Evolutionary conservation across 2,888 invertebrate species (phyloP).

Genomic region (Eudasyphora cyanicolor): DNA sequence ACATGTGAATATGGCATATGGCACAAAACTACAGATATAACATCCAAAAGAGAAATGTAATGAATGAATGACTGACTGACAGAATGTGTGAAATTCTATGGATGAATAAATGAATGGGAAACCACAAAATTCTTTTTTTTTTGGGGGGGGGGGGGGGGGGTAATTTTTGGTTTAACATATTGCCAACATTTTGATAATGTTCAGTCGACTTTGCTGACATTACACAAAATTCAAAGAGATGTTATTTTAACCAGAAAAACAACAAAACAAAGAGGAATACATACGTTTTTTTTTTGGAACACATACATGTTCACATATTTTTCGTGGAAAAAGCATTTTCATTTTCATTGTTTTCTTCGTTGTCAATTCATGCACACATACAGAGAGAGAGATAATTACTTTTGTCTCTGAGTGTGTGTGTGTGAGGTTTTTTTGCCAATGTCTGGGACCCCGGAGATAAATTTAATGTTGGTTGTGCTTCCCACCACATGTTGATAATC

Average conservation of each 20-base stretch:
- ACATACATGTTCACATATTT: background rate
- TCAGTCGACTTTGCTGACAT: background rate
- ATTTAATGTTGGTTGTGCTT: conserved; percentile 38
- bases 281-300: background rate
- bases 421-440: background rate
- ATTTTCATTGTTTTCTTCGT: background rate
- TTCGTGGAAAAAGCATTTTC: background rate
- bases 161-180: background rate
- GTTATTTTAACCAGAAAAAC: conserved; percentile 7
- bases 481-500: conserved; percentile 8
- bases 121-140: background rate
- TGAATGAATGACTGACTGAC: background rate
- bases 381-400: background rate
- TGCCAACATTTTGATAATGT: conserved; percentile 14
- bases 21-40: no score
- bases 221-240: conserved; percentile 1
- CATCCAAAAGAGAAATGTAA: background rate
- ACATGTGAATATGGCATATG: no score
- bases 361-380: no score
- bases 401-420: background rate
- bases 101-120: background rate
- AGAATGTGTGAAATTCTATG: background rate
- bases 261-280: no score
- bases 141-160: background rate
- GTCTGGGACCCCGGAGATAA: conserved; percentile 16